Evolutionary conservation across 2,888 invertebrate species (phyloP).

Genomic region (Acanthosepion lycidas): DNA sequence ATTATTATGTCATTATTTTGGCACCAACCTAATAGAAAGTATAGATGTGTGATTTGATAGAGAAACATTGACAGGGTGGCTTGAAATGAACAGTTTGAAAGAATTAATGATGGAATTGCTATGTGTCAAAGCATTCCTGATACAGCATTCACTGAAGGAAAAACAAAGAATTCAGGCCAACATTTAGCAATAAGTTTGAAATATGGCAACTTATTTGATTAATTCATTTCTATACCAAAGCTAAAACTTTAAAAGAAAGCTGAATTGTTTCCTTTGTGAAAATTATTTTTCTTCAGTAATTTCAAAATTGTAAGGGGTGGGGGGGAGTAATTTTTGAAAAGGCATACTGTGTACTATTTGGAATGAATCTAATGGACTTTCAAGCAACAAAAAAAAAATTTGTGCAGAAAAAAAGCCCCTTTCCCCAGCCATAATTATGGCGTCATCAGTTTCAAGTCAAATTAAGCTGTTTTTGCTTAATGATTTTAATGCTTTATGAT

Average conservation of each 20-base stretch:
- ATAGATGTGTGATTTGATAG: not conserved
- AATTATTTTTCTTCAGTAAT: not conserved
- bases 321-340: not conserved
- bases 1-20: no score
- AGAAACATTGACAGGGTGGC: not conserved
- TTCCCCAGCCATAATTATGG: not conserved
- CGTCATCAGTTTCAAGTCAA: not conserved
- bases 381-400: not conserved
- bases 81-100: not conserved
- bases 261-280: not conserved
- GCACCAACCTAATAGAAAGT: no score
- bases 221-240: not conserved
- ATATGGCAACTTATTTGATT: not conserved
- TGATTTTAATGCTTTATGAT: not conserved
- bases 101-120: not conserved
- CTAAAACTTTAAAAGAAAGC: not conserved
- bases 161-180: not conserved
- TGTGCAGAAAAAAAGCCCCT: not conserved
- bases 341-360: not conserved
- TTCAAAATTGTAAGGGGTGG: not conserved
- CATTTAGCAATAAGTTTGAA: not conserved
- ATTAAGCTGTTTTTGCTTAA: not conserved
- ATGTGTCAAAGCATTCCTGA: not conserved
- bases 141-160: not conserved
- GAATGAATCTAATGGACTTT: not conserved